A percentile compares a stretch with the other conserved stretches of the same genome.
Conservation (phyloP, 2,888 invertebrate species). For the Chouioia cunea region DNA sequence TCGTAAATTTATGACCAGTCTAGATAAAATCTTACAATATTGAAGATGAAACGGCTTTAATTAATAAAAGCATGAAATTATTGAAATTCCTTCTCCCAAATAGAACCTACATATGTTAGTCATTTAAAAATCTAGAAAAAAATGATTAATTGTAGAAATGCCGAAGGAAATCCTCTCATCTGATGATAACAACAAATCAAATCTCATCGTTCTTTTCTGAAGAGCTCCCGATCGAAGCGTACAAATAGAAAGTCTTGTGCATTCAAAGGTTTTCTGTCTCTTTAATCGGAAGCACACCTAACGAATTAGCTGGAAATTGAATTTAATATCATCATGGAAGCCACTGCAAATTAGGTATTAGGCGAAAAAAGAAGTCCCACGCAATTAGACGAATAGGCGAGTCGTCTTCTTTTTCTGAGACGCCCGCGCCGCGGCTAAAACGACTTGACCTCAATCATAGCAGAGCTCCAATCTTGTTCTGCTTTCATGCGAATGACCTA, state of each 20-base stretch:
- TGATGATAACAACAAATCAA: slow-evolving; percentile 29
- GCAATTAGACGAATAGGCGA: slow-evolving; percentile 33
- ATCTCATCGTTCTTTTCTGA: slow-evolving; percentile 6
- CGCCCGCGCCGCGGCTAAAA: slow-evolving; percentile 7
- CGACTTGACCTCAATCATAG: slow-evolving; percentile 32
- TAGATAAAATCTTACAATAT: too few species aligned
- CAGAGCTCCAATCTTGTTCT: slow-evolving; percentile 16
- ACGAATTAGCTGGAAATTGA: slow-evolving; percentile 11
- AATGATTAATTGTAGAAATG: too few species aligned
- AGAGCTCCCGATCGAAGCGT: slow-evolving; percentile 2
- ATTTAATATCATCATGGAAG: neutral
- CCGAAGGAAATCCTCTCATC: slow-evolving; percentile 12
- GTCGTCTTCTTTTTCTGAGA: slow-evolving; percentile 23
- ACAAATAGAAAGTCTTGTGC: slow-evolving; percentile 13
- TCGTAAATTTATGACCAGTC: too few species aligned
- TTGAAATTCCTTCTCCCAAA: too few species aligned
- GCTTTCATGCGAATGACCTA: slow-evolving; percentile 18
- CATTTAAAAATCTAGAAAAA: too few species aligned
- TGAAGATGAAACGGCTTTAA: too few species aligned
- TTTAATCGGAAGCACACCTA: neutral
- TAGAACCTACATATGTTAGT: too few species aligned
- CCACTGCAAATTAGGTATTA: neutral
- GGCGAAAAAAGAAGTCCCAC: slow-evolving; percentile 12
- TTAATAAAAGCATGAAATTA: too few species aligned
- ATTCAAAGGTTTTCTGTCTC: neutral